Percentiles rank a stretch among this genome's conserved stretches.
These are phyloP conservation scores for Epinotia bilunana DNA, from an alignment of 2,888 invertebrate genomes.

Conservation along the genomic window DNA sequence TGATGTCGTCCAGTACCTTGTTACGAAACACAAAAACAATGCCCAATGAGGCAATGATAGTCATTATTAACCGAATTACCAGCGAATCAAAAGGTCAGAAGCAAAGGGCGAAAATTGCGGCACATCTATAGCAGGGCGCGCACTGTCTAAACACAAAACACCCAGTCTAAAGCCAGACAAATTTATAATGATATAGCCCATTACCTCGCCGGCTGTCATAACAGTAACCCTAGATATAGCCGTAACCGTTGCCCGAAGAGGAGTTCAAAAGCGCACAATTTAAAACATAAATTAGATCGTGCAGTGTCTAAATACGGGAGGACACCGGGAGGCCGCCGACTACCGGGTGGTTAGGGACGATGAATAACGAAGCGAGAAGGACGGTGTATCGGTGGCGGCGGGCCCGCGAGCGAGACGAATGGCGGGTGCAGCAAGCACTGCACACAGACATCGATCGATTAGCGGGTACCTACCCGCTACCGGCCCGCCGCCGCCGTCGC, in stretches of 20 bases:
- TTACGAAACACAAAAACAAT: slow-evolving; percentile 54
- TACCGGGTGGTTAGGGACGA: slow-evolving; percentile 81
- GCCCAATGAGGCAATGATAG: slow-evolving; percentile 53
- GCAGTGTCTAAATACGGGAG: slow-evolving; percentile 81
- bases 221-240: slow-evolving; percentile 75
- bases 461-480: slow-evolving; percentile 59
- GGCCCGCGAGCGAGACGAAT: slow-evolving; percentile 70
- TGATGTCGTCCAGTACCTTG: slow-evolving; percentile 59
- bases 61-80: slow-evolving; percentile 56
- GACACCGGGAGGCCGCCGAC: slow-evolving; percentile 75
- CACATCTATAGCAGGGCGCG: slow-evolving; percentile 65
- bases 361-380: slow-evolving; percentile 79
- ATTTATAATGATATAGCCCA: slow-evolving; percentile 77
- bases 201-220: slow-evolving; percentile 68
- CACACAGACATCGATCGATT: slow-evolving; percentile 83
- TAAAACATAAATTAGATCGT: slow-evolving; percentile 83
- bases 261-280: slow-evolving; percentile 75
- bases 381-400: slow-evolving; percentile 66
- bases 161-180: slow-evolving; percentile 66
- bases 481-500: slow-evolving; percentile 57
- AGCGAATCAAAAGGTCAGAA: slow-evolving; percentile 54
- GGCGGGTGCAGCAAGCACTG: slow-evolving; percentile 66
- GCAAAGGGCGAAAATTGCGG: slow-evolving; percentile 63
- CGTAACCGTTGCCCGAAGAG: slow-evolving; percentile 66
- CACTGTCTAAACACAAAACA: slow-evolving; percentile 57